Conservation (phyloP, 2,113 vertebrate genomes). For the Murina feae region DNA sequence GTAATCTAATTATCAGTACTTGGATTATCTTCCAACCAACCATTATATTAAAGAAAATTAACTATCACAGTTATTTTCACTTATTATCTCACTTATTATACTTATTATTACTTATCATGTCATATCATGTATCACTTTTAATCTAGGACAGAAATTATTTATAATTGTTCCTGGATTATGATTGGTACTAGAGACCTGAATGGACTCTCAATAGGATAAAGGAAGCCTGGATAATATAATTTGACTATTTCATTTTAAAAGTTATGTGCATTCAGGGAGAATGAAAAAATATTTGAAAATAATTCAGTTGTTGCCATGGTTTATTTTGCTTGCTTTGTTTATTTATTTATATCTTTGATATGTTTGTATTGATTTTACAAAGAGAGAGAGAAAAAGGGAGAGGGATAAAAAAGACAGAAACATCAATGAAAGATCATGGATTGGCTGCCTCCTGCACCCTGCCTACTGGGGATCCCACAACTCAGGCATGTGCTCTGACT, state of each 20-base stretch:
- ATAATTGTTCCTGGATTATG: neutral
- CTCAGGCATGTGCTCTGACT: no score
- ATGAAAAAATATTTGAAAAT: neutral
- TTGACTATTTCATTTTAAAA: neutral
- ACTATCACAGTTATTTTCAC: neutral
- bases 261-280: neutral
- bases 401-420: no score
- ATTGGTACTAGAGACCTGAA: neutral
- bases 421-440: no score
- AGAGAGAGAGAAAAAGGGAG: no score
- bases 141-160: neutral
- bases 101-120: neutral
- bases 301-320: conserved; percentile 27
- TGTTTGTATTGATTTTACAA: no score
- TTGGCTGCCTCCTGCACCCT: no score
- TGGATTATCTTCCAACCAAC: conserved; percentile 24
- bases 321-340: conserved; percentile 32
- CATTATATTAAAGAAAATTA: neutral
- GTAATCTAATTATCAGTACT: neutral
- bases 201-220: neutral
- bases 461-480: no score
- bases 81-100: neutral
- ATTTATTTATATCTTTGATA: no score
- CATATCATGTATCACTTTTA: neutral
- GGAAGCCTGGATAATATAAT: neutral